These are phyloP conservation scores for Cottoperca gobio DNA, from an alignment of 2,797 vertebrate genomes.

Conservation along the genomic window DNA sequence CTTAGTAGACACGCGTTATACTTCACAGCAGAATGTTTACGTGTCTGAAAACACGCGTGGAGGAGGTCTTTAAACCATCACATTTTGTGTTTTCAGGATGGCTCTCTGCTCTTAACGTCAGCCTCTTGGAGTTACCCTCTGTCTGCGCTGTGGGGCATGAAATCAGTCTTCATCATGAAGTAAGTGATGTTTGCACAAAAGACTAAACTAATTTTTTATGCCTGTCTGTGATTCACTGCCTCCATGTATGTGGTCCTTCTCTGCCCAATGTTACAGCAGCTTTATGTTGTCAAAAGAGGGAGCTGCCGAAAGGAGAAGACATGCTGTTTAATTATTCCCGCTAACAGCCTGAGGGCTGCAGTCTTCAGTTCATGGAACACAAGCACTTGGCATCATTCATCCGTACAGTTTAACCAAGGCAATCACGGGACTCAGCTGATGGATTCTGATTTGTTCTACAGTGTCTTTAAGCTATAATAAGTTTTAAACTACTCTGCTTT, in stretches of 20 bases:
- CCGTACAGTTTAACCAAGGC: conserved; percentile 47
- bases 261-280: conserved; percentile 29
- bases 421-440: conserved; percentile 23
- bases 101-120: conserved; percentile 95
- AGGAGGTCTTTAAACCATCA: background rate
- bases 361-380: conserved; percentile 59
- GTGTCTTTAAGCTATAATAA: conserved; percentile 35
- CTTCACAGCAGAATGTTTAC: background rate
- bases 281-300: conserved; percentile 45
- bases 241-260: conserved; percentile 32
- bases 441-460: conserved; percentile 19
- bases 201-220: background rate
- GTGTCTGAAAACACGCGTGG: background rate
- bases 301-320: conserved; percentile 47
- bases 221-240: conserved; percentile 10
- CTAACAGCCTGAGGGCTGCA: conserved; percentile 51
- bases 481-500: conserved; percentile 34
- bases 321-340: conserved; percentile 66
- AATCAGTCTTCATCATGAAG: conserved; percentile 99
- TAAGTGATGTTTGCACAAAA: conserved; percentile 79
- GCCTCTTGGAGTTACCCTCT: conserved; percentile 98
- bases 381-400: conserved; percentile 51
- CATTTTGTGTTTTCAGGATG: conserved; percentile 86
- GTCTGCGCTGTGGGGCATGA: conserved; percentile 99
- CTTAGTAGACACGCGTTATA: background rate